Base-by-base conservation (phyloP, 1,140 invertebrate genomes). In the Danaus melanippus region DNA sequence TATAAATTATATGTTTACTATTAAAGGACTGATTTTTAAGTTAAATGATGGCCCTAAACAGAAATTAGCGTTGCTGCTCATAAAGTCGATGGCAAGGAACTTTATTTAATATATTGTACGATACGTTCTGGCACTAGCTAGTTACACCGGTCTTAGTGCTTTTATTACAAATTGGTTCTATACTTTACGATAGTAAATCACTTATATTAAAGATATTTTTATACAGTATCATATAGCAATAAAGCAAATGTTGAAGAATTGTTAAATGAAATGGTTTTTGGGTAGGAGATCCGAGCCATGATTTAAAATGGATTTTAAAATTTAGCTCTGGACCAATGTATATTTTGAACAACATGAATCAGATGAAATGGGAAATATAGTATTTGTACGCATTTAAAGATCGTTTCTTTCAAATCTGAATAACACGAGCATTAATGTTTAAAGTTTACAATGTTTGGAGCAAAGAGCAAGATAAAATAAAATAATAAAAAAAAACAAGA, bases 81-180 rank as follows among this genome's bases (percentile, higher is more conserved):
- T 32, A 7, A 32, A 8, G 21, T 32, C 21, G 21, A 47, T 12
- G 9, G 12, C 12, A 21, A 10, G 12, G 8, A 7, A 21, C 12
- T 12, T 46, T 39, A 10, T 21, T 10, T 17, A 7, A 21, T 2
- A 10, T 9, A 39, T 10, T 48, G 17, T 48, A 32, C n/a, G 17
- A 10, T 11, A 10, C 6, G 12, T 48, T 48, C 15, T 8, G 10
- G 12, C 10, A 1, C 7, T 10, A 6, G 21, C 21, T 7, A 32
- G 21, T 32, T 7, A 32, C 21, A 32, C 21, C 21, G 21, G 21
- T 62, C 56, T 60, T 60, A 56, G 62, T 68, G 62, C 62, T 68
- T 60, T 65, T 62, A 67, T 67, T 67, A 64, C 59, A 64, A 62
- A 56, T 59, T 53, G 45, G 45, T 53, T 56, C 49, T 54, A 44